Conservation (phyloP, 2,888 invertebrate species). For the Xylota segnis region DNA sequence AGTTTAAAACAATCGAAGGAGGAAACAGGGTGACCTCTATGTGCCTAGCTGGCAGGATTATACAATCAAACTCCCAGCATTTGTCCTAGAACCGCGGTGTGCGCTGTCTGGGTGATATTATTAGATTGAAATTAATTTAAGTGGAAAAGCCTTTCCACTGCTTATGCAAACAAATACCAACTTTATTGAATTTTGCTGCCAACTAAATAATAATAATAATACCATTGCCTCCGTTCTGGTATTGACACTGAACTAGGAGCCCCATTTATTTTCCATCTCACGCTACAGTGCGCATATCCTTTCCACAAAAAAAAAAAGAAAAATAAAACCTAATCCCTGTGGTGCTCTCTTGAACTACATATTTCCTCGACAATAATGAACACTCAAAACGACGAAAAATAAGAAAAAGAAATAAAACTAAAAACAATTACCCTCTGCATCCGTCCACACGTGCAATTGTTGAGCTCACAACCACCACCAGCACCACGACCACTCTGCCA, state of each 20-base stretch:
- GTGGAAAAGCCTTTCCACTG: no score
- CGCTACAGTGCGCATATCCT: conserved; percentile 37
- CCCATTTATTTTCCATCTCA: conserved; percentile 6
- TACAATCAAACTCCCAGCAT: no score
- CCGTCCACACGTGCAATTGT: conserved; percentile 28
- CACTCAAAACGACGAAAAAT: conserved; percentile 37
- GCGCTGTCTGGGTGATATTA: no score
- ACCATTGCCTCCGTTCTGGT: neutral
- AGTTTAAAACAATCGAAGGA: no score
- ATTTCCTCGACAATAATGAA: conserved; percentile 53
- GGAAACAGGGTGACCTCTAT: no score
- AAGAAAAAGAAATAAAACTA: neutral
- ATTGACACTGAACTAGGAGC: conserved; percentile 43
- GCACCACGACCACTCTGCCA: no score
- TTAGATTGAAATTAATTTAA: no score
- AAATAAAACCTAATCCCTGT: conserved; percentile 28
- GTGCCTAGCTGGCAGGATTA: no score
- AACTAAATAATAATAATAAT: no score
- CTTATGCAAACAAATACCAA: no score
- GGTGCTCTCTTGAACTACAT: conserved; percentile 53
- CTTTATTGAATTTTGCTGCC: no score
- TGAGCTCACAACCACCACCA: neutral
- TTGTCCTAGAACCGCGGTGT: no score
- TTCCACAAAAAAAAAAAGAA: conserved; percentile 9
- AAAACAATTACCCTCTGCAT: conserved; percentile 24